Evolutionary conservation across 2,888 invertebrate species (phyloP).

Genomic region (Amaurobius ferox): DNA sequence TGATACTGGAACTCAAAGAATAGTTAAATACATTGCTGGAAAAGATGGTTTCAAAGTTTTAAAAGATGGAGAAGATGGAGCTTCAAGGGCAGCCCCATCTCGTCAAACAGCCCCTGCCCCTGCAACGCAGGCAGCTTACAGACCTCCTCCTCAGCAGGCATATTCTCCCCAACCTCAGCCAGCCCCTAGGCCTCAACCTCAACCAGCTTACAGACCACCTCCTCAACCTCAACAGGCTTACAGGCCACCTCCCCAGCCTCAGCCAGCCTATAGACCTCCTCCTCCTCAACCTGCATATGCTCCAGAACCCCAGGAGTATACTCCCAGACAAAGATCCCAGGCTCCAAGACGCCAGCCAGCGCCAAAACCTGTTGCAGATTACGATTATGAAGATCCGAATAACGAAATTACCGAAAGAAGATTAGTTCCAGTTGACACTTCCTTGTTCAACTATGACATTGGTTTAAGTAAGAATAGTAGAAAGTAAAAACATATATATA

Average conservation of each 20-base stretch:
- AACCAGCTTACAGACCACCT: neutral
- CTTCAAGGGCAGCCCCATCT: neutral
- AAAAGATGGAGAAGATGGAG: constrained; percentile 9
- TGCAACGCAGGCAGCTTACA: neutral
- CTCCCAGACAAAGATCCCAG: neutral
- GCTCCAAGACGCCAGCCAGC: constrained; percentile 4
- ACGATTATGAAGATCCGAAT: constrained; percentile 54
- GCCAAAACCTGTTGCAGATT: constrained; percentile 8
- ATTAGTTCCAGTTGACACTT: constrained; percentile 46
- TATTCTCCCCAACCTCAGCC: constrained; percentile 7
- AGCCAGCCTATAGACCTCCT: constrained; percentile 1
- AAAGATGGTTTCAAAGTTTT: constrained; percentile 73
- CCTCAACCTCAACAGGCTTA: constrained; percentile 27
- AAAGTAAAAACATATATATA: too few species aligned
- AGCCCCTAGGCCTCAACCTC: neutral
- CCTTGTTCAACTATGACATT: constrained; percentile 58
- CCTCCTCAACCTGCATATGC: constrained; percentile 36
- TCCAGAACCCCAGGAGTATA: constrained; percentile 1
- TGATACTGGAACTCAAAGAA: constrained; percentile 52
- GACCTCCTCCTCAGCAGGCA: constrained; percentile 28
- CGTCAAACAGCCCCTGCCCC: neutral
- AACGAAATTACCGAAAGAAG: constrained; percentile 56
- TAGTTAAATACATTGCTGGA: constrained; percentile 74
- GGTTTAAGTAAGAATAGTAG: constrained; percentile 9
- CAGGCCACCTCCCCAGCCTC: neutral